Percentiles rank a stretch among this genome's conserved stretches.
Conservation (phyloP, 2,113 vertebrate species). For the Malurus cyaneus region DNA sequence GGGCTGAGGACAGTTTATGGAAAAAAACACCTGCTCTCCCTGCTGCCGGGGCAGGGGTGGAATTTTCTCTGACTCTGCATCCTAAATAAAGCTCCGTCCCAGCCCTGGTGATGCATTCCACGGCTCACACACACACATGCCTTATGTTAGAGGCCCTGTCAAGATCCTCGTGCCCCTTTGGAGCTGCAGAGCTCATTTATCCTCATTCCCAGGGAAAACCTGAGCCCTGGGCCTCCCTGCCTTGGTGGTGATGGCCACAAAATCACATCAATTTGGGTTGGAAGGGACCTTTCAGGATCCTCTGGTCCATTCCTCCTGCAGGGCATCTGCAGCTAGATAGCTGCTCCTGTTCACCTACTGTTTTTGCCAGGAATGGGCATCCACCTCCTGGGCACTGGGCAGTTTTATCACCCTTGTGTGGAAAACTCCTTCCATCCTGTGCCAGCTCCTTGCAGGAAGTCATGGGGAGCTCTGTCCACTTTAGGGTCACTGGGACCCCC, state of each 20-base stretch:
- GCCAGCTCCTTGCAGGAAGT: background rate
- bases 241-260: background rate
- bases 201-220: background rate
- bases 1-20: slow-evolving; percentile 70
- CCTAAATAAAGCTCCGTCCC: slow-evolving; percentile 56
- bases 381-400: background rate
- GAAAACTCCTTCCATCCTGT: background rate
- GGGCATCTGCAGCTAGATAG: background rate
- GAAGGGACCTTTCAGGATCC: background rate
- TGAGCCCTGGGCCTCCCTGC: background rate
- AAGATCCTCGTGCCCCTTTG: slow-evolving; percentile 13
- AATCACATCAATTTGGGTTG: background rate
- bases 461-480: accelerated
- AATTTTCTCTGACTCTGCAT: slow-evolving; percentile 64
- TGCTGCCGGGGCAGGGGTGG: slow-evolving; percentile 49
- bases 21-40: slow-evolving; percentile 73
- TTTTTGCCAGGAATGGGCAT: background rate
- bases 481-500: background rate
- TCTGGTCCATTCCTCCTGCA: background rate
- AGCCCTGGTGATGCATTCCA: slow-evolving; percentile 55
- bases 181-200: background rate
- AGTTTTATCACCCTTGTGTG: background rate
- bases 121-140: slow-evolving; percentile 45
- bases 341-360: too few species aligned
- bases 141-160: slow-evolving; percentile 61